Base-by-base conservation (phyloP, 2,113 vertebrate genomes). In the Dascyllus trimaculatus region DNA sequence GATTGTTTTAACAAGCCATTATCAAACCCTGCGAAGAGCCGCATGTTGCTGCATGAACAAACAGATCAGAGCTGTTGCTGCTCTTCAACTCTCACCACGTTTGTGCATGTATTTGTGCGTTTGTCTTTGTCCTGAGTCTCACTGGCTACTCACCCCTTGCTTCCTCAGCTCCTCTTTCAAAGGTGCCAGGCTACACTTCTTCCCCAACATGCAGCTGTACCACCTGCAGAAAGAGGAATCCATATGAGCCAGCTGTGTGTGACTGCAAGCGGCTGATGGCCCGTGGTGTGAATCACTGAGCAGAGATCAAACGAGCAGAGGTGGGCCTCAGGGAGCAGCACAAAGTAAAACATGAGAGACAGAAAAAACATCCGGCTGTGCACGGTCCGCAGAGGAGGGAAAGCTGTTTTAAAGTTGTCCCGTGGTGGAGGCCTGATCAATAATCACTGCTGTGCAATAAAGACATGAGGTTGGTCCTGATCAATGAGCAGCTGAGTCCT, bases 151-250 rank as follows among this genome's bases (percentile, higher is more conserved):
- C 91, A 99, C 98, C 92, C 97, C 96, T 84, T 99, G 98, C 70
- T 98, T 95, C 68, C 95, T 95, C 87, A 99, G 96, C 87, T 99
- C 98, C 86, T 98, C 96, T 89, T 99, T 99, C 91, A 99, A 87
- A 60, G 98, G 98, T 25, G 96, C 92, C 93, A 99, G 91, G 90
- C 97, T 99, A 77, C 98, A 99, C 86, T 99, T 99, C 89, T 99
- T 99, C 58, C 98, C 98, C 94, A 99, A 92, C 98, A 99, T 99
- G 89, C 98, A 99, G 87, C 98, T 99, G 90, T 99, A 99, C 98
- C 98, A 99, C 75, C 98, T 99, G 95, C 85, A 88, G 74, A 81
- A 78, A 89, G 29, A 86, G 56, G 63, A 75, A 79, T 51, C 76
- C 45, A 59, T 32, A 63, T 75, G 59, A 90, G 58, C 19, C 57